phyloP scores from a whole-genome alignment of 2,888 invertebrate species.

The Erannis defoliaria region DNA sequence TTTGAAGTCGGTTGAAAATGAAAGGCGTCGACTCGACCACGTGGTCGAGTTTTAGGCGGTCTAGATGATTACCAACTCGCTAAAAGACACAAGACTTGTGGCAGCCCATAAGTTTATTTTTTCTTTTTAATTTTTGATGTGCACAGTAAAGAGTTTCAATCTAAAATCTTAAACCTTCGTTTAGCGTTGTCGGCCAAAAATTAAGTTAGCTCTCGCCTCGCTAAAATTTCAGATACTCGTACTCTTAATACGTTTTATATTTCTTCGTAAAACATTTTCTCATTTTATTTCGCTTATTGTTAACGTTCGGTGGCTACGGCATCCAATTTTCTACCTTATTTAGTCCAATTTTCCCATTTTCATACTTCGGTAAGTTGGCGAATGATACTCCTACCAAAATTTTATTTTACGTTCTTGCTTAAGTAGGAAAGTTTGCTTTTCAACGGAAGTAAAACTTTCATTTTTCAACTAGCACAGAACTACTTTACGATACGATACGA shows the following conservation, averaged over 20 bases:
- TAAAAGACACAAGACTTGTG: too few species aligned
- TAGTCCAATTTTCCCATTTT: slow-evolving; percentile 22
- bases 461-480: slow-evolving; percentile 19
- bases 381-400: slow-evolving; percentile 9
- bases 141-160: too few species aligned
- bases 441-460: slow-evolving; percentile 8
- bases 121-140: too few species aligned
- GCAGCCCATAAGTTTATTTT: too few species aligned
- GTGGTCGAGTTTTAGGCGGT: too few species aligned
- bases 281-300: slow-evolving; percentile 15
- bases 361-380: slow-evolving; percentile 12
- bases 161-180: too few species aligned
- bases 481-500: slow-evolving; percentile 11
- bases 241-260: not conserved
- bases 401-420: slow-evolving; percentile 2
- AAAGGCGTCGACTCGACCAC: too few species aligned
- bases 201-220: not conserved
- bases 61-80: too few species aligned
- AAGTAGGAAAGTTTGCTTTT: slow-evolving; percentile 7
- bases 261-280: not conserved
- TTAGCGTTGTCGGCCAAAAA: too few species aligned
- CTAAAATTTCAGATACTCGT: not conserved
- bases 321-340: slow-evolving; percentile 27
- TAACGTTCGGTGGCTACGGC: slow-evolving; percentile 15
- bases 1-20: too few species aligned